phyloP scores from a whole-genome alignment of 2,888 invertebrate species.

The Schizaphis graminum region DNA sequence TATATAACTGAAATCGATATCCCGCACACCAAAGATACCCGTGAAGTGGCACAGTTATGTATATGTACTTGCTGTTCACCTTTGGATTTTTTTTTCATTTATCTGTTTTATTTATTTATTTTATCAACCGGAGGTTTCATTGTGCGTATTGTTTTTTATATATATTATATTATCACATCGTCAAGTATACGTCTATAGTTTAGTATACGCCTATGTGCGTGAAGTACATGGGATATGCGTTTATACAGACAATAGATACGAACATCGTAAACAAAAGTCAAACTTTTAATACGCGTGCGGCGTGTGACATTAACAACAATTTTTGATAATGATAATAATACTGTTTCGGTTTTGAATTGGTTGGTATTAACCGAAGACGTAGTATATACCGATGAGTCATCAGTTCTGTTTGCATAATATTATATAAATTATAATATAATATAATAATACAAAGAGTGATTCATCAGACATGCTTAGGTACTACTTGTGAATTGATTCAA shows the following conservation, averaged over 20 bases:
- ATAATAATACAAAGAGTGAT: neutral
- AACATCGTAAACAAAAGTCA: neutral
- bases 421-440: neutral
- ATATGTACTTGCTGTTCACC: constrained; percentile 1
- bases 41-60: constrained; percentile 50
- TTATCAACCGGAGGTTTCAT: constrained; percentile 8
- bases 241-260: neutral
- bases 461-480: too few species aligned
- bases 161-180: neutral
- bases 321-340: neutral
- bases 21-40: constrained; percentile 44
- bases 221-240: neutral
- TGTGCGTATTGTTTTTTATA: neutral
- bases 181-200: neutral
- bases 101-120: neutral
- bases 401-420: neutral
- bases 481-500: too few species aligned
- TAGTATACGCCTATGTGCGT: neutral
- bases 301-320: neutral
- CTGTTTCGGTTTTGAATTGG: neutral
- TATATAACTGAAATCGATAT: constrained; percentile 37
- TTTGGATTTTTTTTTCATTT: constrained; percentile 6
- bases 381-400: neutral
- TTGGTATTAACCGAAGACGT: neutral
- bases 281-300: neutral